Conservation (phyloP, 2,797 vertebrate genomes). For the Epinephelus malabaricus region DNA sequence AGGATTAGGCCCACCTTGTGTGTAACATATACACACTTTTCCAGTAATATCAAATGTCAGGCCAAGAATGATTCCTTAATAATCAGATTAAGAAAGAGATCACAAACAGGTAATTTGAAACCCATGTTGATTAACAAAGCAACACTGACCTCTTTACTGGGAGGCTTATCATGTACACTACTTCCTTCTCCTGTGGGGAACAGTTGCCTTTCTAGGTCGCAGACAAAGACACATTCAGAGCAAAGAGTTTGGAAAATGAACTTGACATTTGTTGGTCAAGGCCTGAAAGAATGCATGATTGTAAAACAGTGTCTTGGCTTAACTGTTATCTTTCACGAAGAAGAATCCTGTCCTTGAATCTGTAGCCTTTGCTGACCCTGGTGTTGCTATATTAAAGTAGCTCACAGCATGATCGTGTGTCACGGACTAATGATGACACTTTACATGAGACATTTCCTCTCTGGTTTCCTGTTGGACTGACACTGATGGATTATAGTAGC, state of each 20-base stretch:
- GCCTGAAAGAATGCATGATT: background rate
- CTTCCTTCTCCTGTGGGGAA: background rate
- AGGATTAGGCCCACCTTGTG: too few species aligned
- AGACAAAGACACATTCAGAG: background rate
- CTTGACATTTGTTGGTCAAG: constrained; percentile 1
- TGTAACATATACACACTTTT: background rate
- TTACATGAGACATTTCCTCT: constrained; percentile 1
- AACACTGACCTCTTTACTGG: background rate
- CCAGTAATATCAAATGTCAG: background rate
- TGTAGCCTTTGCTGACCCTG: constrained; percentile 9
- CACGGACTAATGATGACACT: constrained; percentile 12
- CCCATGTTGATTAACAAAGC: background rate
- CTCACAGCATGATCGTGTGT: constrained; percentile 7
- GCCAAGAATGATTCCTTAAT: background rate
- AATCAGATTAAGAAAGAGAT: background rate
- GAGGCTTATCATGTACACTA: background rate
- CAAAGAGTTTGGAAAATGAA: background rate
- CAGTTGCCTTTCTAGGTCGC: background rate
- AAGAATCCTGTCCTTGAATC: constrained; percentile 5
- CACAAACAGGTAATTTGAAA: background rate
- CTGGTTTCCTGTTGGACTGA: background rate
- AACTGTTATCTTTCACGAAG: background rate
- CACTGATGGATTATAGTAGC: background rate
- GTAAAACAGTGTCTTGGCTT: background rate
- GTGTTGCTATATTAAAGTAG: background rate